A percentile compares a stretch with the other conserved stretches of the same genome.
Conservation (phyloP, 2,113 vertebrate species). For the Sakesphorus luctuosus region DNA sequence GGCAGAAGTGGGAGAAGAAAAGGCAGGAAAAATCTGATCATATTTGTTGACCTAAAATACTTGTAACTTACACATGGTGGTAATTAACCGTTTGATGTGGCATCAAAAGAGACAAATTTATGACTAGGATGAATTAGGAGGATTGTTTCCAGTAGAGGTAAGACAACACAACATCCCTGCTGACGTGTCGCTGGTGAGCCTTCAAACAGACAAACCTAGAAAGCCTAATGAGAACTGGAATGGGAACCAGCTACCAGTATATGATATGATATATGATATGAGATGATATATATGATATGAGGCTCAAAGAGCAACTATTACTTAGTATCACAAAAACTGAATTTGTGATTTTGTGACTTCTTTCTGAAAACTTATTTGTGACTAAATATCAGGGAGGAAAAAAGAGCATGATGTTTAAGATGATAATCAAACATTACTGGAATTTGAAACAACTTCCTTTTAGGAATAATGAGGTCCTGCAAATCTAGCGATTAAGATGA, state of each 20-base stretch:
- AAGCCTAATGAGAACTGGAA: not conserved
- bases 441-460: constrained; percentile 27
- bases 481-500: constrained; percentile 17
- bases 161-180: not conserved
- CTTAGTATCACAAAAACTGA: not conserved
- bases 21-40: not conserved
- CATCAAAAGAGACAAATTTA: not conserved
- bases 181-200: not conserved
- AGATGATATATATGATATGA: not conserved
- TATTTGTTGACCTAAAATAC: not conserved
- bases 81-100: not conserved
- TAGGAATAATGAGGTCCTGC: constrained; percentile 17
- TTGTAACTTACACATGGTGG: not conserved
- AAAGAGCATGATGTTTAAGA: not conserved
- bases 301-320: not conserved
- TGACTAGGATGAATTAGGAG: not conserved
- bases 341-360: not conserved
- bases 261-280: too few relatives aligned
- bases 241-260: not conserved
- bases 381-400: not conserved
- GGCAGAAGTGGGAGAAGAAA: not conserved
- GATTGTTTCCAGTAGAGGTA: not conserved
- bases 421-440: not conserved
- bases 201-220: not conserved
- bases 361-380: not conserved